Evolutionary conservation across 2,113 vertebrate species (phyloP).

Genomic region (Pterocles orientalis): DNA sequence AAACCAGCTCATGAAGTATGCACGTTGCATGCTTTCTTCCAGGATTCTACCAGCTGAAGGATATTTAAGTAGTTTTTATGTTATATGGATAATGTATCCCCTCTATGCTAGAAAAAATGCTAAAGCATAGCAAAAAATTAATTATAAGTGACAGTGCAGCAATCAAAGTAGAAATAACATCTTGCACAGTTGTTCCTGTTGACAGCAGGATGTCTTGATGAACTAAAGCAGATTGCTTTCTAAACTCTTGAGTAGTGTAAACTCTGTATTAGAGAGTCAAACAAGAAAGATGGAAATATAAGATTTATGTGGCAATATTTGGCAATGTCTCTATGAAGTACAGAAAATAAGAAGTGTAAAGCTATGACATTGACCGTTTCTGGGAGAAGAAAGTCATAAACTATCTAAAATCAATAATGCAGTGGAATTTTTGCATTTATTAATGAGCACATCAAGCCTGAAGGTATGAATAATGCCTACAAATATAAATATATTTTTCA

Average conservation of each 20-base stretch:
- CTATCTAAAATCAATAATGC: background rate
- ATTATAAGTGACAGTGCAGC: background rate
- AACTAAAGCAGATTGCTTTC: background rate
- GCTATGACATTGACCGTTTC: background rate
- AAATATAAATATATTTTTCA: background rate
- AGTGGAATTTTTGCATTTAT: background rate
- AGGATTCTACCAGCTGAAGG: background rate
- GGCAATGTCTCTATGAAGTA: background rate
- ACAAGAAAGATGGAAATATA: background rate
- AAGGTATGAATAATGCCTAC: background rate
- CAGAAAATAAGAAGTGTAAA: background rate
- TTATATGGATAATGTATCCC: background rate
- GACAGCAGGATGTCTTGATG: background rate
- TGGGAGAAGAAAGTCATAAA: background rate
- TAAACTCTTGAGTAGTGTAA: background rate
- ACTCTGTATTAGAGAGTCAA: background rate
- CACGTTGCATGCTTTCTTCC: background rate
- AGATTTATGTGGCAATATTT: background rate
- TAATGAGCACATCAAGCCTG: slow-evolving; percentile 4
- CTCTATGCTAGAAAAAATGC: background rate
- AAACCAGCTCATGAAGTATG: background rate
- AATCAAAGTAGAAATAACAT: background rate
- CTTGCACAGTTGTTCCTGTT: background rate
- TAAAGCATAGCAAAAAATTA: background rate
- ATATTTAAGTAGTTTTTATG: background rate